Evolutionary conservation across 2,888 invertebrate species (phyloP).

Genomic region (Hirtodrosophila trivittata): DNA sequence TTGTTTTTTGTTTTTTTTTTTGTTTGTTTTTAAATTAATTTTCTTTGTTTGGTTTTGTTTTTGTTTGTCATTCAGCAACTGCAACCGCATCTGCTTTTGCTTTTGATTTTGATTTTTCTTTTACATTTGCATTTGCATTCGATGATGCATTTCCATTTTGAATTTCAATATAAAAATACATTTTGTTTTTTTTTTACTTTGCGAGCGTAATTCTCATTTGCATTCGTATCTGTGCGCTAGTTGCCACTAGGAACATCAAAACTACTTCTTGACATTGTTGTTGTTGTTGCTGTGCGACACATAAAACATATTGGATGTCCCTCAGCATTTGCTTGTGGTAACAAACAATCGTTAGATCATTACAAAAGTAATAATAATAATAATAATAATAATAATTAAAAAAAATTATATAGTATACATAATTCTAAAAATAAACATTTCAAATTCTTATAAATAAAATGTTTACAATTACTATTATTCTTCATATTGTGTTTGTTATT

Average conservation of each 20-base stretch:
- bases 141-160: conserved; percentile 1
- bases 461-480: conserved; percentile 32
- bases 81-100: background rate
- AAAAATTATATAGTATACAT: conserved; percentile 21
- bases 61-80: conserved; percentile 18
- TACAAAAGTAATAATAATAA: conserved; percentile 46
- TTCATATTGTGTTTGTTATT: conserved; percentile 14
- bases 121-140: too few relatives aligned
- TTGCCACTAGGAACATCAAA: conserved; percentile 57
- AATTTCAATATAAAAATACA: conserved; percentile 41
- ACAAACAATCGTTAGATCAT: conserved; percentile 25
- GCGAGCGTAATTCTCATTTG: background rate
- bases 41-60: conserved; percentile 8
- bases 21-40: conserved; percentile 11
- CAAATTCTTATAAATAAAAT: conserved; percentile 39
- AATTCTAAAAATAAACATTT: conserved; percentile 38
- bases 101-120: too few relatives aligned
- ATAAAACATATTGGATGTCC: conserved; percentile 14
- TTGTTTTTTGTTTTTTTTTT: conserved; percentile 7
- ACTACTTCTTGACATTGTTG: conserved; percentile 23
- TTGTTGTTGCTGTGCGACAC: conserved; percentile 23
- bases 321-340: conserved; percentile 5
- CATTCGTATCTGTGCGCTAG: conserved; percentile 28
- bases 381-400: conserved; percentile 16
- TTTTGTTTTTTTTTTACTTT: conserved; percentile 5